phyloP scores from a whole-genome alignment of 2,888 invertebrate species.

The Marronus borbonicus region DNA sequence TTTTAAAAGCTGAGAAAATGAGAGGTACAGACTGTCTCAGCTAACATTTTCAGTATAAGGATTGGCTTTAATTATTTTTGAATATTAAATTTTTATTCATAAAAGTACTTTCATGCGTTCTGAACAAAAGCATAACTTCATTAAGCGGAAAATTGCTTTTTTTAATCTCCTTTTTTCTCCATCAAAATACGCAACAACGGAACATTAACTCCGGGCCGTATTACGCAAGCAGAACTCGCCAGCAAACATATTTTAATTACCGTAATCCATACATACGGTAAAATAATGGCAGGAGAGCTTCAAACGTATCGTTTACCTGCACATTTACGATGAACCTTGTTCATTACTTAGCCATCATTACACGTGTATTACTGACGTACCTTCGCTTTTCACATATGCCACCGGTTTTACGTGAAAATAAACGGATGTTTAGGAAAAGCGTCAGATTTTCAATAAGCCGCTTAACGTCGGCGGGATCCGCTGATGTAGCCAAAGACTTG shows the following conservation, averaged over 20 bases:
- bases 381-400: not conserved
- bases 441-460: constrained; percentile 45
- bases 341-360: constrained; percentile 21
- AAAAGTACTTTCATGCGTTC: too few relatives aligned
- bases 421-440: constrained; percentile 42
- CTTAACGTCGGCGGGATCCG: constrained; percentile 21
- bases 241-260: constrained; percentile 12
- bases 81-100: too few relatives aligned
- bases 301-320: constrained; percentile 5
- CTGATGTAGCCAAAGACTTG: constrained; percentile 18
- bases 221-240: too few relatives aligned
- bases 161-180: too few relatives aligned
- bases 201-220: too few relatives aligned
- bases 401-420: constrained; percentile 31
- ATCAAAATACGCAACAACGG: too few relatives aligned
- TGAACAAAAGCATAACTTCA: too few relatives aligned
- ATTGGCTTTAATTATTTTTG: too few relatives aligned
- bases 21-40: too few relatives aligned
- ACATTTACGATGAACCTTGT: not conserved
- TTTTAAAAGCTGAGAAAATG: too few relatives aligned
- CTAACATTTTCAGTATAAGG: too few relatives aligned
- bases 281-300: constrained; percentile 19
- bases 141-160: too few relatives aligned
- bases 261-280: not conserved
- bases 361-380: not conserved